These are phyloP conservation scores for Struthio camelus DNA, from an alignment of 2,113 vertebrate genomes.

Conservation along the genomic window DNA sequence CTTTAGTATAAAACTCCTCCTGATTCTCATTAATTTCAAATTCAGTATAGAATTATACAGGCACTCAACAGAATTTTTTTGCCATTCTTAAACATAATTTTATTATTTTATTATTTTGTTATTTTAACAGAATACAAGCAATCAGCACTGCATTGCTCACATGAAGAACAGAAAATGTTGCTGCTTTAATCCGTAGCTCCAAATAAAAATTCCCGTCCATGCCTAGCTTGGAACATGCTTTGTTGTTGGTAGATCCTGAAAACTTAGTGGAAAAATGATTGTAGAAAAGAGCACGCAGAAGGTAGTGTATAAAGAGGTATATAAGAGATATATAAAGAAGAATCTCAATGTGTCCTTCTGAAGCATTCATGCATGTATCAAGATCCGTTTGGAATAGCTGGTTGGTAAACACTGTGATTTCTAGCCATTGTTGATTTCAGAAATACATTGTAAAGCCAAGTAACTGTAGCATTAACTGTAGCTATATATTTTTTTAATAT, in stretches of 20 bases:
- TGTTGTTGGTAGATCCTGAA: not conserved
- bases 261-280: not conserved
- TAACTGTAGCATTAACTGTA: not conserved
- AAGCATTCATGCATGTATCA: not conserved
- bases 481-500: too few species aligned
- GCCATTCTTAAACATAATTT: too few species aligned
- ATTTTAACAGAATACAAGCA: too few species aligned
- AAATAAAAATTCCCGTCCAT: fast-evolving
- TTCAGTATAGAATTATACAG: not conserved
- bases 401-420: not conserved
- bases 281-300: not conserved
- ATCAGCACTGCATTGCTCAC: not conserved
- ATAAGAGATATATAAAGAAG: not conserved
- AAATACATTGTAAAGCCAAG: not conserved
- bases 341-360: not conserved
- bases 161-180: not conserved
- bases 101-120: too few species aligned
- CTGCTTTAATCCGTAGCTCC: not conserved
- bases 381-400: not conserved
- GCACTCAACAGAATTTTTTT: too few species aligned
- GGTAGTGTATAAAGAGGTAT: not conserved
- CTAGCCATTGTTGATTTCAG: not conserved
- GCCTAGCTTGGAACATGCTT: not conserved
- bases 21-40: not conserved
- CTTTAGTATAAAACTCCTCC: not conserved